A percentile compares a stretch with the other conserved stretches of the same genome.
phyloP scores from a whole-genome alignment of 2,797 vertebrate species.

The Mareca strepera region DNA sequence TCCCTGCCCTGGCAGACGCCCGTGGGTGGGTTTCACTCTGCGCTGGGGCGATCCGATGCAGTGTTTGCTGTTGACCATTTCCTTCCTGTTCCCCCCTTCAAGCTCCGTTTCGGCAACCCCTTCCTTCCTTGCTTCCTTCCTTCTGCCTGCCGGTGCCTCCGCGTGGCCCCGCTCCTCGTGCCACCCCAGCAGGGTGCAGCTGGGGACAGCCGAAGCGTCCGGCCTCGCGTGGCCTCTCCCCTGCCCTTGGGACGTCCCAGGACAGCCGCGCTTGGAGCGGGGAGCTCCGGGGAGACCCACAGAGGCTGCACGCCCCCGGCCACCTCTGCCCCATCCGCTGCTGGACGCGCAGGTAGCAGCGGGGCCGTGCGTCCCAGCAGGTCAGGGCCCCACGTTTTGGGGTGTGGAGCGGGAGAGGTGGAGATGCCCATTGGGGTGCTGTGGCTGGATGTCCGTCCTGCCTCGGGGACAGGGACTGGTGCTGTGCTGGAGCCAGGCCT shows the following conservation, averaged over 20 bases:
- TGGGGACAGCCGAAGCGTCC: neutral
- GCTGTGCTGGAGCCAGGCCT: neutral
- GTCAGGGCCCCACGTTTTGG: accelerated
- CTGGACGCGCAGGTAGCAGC: neutral
- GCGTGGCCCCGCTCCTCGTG: neutral
- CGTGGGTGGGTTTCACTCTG: accelerated
- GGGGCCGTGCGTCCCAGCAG: neutral
- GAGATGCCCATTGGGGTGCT: neutral
- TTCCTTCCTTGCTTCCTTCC: neutral
- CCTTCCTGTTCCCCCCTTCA: neutral
- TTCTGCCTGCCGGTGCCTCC: neutral
- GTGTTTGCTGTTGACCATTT: neutral
- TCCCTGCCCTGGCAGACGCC: neutral
- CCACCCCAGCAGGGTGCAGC: neutral
- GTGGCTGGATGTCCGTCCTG: neutral
- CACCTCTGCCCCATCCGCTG: neutral
- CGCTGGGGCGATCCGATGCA: accelerated
- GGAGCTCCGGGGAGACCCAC: neutral
- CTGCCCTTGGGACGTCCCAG: accelerated
- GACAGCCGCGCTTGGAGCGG: accelerated
- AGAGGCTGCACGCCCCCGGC: neutral
- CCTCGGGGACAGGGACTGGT: neutral
- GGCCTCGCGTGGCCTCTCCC: neutral
- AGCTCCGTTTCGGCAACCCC: conserved; percentile 49
- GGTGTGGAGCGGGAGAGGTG: neutral